Evolutionary conservation across 2,797 vertebrate genomes (phyloP).

Genomic region (Hybognathus amarus): DNA sequence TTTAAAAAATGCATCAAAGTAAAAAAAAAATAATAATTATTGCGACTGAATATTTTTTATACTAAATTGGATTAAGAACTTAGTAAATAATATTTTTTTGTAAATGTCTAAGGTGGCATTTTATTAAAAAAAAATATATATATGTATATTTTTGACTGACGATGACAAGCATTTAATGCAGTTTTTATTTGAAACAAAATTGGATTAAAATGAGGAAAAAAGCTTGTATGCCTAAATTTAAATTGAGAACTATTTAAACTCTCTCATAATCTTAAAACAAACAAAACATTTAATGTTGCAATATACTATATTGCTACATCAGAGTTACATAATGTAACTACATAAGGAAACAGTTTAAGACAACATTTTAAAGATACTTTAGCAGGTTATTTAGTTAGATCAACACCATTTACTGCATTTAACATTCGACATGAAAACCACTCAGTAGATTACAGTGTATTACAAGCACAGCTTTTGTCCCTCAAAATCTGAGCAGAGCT

Average conservation of each 20-base stretch:
- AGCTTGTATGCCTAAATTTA: no score
- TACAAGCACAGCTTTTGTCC: background rate
- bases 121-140: no score
- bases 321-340: background rate
- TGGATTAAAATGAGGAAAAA: background rate
- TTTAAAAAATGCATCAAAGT: background rate
- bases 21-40: no score
- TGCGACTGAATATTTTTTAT: no score
- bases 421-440: background rate
- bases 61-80: no score
- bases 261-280: no score
- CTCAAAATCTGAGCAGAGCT: background rate
- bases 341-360: no score
- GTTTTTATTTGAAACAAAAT: background rate
- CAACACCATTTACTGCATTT: background rate
- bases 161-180: background rate
- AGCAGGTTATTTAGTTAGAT: background rate
- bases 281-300: background rate
- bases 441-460: background rate
- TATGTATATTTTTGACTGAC: background rate
- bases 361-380: background rate
- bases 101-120: no score
- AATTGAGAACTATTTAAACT: no score
- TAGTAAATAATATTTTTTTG: no score
- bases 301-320: background rate